Evolutionary conservation across 2,797 vertebrate genomes (phyloP).

Genomic region (Hapalemur alaotrensis): DNA sequence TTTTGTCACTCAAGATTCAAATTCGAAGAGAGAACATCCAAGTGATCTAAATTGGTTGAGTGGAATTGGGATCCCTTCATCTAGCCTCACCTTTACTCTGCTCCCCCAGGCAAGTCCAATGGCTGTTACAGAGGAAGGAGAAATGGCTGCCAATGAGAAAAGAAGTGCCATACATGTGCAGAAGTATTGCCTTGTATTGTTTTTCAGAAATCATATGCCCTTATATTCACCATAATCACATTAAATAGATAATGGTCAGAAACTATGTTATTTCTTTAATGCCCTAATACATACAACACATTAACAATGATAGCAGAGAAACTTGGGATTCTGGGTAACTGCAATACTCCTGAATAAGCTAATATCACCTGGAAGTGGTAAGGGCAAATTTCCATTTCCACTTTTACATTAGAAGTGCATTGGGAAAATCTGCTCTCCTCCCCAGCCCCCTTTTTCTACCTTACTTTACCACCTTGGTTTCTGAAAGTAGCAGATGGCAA

Average conservation of each 20-base stretch:
- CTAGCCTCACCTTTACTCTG: neutral
- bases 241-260: neutral
- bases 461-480: neutral
- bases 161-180: neutral
- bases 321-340: neutral
- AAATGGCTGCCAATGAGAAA: neutral
- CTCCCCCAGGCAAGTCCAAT: neutral
- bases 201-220: neutral
- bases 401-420: neutral
- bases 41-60: neutral
- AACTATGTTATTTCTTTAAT: neutral
- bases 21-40: neutral
- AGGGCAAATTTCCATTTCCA: neutral
- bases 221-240: neutral
- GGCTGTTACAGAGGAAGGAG: neutral
- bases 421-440: neutral
- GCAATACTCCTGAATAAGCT: neutral
- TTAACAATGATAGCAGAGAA: neutral
- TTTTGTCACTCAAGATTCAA: slow-evolving; percentile 17
- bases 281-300: neutral
- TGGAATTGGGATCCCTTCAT: neutral
- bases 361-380: neutral
- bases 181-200: neutral
- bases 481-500: neutral
- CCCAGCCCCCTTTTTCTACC: neutral